phyloP scores from a whole-genome alignment of 2,797 vertebrate species.

The Erethizon dorsatum region DNA sequence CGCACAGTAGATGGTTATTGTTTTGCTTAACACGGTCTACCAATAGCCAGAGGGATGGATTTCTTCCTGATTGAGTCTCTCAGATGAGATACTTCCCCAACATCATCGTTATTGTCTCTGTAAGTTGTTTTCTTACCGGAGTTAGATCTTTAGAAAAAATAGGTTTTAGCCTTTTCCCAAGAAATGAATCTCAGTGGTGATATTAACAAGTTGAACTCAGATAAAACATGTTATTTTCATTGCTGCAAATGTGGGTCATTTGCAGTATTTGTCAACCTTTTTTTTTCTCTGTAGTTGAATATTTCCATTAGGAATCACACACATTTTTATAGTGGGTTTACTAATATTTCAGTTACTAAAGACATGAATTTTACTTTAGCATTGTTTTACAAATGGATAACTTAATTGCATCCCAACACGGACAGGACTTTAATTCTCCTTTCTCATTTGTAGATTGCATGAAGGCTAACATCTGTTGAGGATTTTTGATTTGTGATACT shows the following conservation, averaged over 20 bases:
- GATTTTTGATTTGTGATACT: constrained; percentile 44
- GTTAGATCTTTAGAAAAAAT: constrained; percentile 51
- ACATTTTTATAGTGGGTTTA: constrained; percentile 23
- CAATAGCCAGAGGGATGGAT: constrained; percentile 58
- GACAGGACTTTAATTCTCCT: not conserved
- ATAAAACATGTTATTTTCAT: constrained; percentile 13
- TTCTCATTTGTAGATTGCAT: constrained; percentile 19
- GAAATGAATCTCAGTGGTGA: constrained; percentile 52
- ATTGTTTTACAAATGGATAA: constrained; percentile 35
- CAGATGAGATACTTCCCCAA: constrained; percentile 47
- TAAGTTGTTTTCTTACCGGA: constrained; percentile 46
- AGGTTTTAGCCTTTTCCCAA: not conserved
- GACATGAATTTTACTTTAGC: constrained; percentile 47
- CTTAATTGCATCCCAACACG: constrained; percentile 5
- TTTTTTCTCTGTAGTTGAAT: constrained; percentile 36
- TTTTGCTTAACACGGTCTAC: constrained; percentile 61
- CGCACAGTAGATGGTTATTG: constrained; percentile 31
- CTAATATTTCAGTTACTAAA: constrained; percentile 58
- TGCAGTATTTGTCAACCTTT: constrained; percentile 23
- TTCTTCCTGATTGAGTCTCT: constrained; percentile 35
- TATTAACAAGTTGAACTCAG: constrained; percentile 45
- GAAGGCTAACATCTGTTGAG: constrained; percentile 8
- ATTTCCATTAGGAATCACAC: constrained; percentile 2
- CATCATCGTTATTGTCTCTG: constrained; percentile 45
- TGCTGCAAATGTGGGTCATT: not conserved